A percentile compares a stretch with the other conserved stretches of the same genome.
These are phyloP conservation scores for Epistrophe eligans DNA, from an alignment of 2,888 invertebrate genomes.

Conservation along the genomic window DNA sequence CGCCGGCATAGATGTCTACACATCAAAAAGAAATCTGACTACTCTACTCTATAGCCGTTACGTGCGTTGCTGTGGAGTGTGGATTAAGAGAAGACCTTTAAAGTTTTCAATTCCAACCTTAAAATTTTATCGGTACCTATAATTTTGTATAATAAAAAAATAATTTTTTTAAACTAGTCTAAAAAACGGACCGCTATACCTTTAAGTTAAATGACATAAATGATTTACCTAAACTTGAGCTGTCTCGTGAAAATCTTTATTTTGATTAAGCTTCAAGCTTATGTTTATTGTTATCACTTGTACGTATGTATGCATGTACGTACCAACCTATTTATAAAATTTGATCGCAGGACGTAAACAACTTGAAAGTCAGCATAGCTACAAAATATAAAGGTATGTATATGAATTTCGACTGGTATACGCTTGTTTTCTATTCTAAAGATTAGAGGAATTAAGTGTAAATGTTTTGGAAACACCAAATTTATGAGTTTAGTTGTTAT, in stretches of 20 bases:
- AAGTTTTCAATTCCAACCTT: too few species aligned
- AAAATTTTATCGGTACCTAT: too few species aligned
- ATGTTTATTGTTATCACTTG: background rate
- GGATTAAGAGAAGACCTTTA: too few species aligned
- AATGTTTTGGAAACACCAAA: background rate
- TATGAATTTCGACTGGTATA: background rate
- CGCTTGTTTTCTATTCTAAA: background rate
- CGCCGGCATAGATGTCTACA: too few species aligned
- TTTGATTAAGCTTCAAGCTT: background rate
- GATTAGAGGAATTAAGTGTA: background rate
- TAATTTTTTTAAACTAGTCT: too few species aligned
- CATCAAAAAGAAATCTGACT: too few species aligned
- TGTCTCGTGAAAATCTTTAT: background rate
- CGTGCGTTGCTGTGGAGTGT: too few species aligned
- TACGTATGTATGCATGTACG: background rate
- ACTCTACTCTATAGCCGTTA: too few species aligned
- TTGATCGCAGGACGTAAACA: background rate
- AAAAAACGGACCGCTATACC: too few species aligned
- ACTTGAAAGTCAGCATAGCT: background rate
- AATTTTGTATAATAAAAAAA: too few species aligned
- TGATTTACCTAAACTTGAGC: background rate
- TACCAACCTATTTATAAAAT: background rate
- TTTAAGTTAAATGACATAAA: too few species aligned
- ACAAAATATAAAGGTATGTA: background rate
- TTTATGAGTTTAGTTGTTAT: background rate